Percentiles rank a stretch among this genome's conserved stretches.
Conservation (phyloP, 2,113 vertebrate genomes). For the Calidris pygmaea region DNA sequence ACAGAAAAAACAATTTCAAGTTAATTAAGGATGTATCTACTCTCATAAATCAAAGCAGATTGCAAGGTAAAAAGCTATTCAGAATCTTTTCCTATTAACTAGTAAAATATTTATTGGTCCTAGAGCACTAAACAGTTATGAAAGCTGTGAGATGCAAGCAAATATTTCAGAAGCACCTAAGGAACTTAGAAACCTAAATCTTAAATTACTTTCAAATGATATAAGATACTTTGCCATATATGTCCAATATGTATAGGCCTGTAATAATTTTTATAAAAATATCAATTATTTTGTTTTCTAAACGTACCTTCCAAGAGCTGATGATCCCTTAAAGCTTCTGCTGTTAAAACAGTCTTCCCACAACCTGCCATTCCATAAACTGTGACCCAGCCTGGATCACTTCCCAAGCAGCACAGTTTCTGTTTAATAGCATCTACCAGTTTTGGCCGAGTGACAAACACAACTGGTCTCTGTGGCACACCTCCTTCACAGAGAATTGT, state of each 20-base stretch:
- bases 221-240: background rate
- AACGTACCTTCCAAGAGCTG: slow-evolving; percentile 82
- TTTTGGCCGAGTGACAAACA: slow-evolving; percentile 87
- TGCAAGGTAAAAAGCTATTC: background rate
- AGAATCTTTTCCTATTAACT: background rate
- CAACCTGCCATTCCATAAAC: slow-evolving; percentile 97
- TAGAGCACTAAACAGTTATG: background rate
- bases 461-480: slow-evolving; percentile 92
- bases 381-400: slow-evolving; percentile 87
- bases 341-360: slow-evolving; percentile 94
- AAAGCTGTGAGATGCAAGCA: background rate
- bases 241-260: rapidly evolving
- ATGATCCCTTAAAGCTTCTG: slow-evolving; percentile 89
- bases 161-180: background rate
- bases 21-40: background rate
- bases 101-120: background rate
- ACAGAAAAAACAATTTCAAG: background rate
- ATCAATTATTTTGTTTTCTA: background rate
- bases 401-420: slow-evolving; percentile 79
- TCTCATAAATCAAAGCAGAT: background rate
- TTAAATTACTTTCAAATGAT: background rate
- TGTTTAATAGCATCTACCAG: slow-evolving; percentile 82
- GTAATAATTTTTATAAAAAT: background rate
- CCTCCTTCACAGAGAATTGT: slow-evolving; percentile 88
- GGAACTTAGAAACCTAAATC: background rate